Percentiles rank a stretch among this genome's conserved stretches.
Conservation (phyloP, 2,797 vertebrate genomes). For the Scolopax rusticola region DNA sequence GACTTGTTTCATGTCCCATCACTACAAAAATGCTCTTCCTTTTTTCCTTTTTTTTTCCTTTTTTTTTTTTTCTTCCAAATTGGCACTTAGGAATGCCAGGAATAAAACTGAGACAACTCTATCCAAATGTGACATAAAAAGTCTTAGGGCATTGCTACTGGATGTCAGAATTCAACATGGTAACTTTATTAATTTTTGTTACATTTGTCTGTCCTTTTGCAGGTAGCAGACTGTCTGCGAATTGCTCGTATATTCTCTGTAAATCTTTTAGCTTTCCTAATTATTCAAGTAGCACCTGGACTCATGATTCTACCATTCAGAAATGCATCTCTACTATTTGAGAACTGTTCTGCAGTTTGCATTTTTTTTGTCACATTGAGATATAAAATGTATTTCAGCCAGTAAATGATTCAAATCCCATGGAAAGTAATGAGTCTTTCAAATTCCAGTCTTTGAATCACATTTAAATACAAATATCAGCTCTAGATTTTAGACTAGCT, state of each 20-base stretch:
- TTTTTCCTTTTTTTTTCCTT: not conserved
- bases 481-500: not conserved
- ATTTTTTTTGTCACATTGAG: not conserved
- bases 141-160: not conserved
- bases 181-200: not conserved
- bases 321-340: not conserved
- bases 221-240: not conserved
- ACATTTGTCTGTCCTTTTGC: slow-evolving; percentile 3
- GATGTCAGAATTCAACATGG: not conserved
- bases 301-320: not conserved
- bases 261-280: not conserved
- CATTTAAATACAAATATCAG: not conserved
- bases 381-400: not conserved
- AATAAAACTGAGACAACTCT: not conserved
- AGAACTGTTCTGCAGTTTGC: not conserved
- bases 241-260: not conserved
- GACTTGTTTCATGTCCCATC: not conserved
- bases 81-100: not conserved
- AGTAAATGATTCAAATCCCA: not conserved
- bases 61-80: not conserved
- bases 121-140: not conserved
- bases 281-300: not conserved
- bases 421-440: not conserved
- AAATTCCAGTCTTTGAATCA: not conserved
- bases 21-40: not conserved